Base-by-base conservation (phyloP, 2,888 invertebrate genomes). In the Plebejus argus region DNA sequence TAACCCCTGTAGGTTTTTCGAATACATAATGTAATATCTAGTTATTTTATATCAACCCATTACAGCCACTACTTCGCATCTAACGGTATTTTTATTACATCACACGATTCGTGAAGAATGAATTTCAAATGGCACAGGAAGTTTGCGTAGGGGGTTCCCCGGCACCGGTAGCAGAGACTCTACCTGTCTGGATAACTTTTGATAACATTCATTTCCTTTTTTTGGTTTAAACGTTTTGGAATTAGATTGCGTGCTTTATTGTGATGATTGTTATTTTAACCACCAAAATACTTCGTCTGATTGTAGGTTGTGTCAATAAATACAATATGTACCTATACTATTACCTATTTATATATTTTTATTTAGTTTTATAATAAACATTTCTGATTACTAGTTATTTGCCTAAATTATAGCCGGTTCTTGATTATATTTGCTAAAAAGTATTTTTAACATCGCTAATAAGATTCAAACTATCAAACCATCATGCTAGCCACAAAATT, bases 111-210 rank as follows among this genome's bases (percentile, higher is more conserved):
- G 82, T 93, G 92, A 94, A 92, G 93, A 93, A 93, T 93, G 93
- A 94, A 94, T 93, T 93, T 93, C 92, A 93, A 94, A 94, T 94
- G 91, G 90, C 89, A 89, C 89, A 88, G 91, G 93, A 93, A 92
- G 92, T 92, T 93, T 92, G 87, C 86, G 86, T 86, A 85, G 87
- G 92, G 93, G 92, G 90, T 90, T 91, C 66, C 28, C 66, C 90
- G 87, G 83, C 80, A 76, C 58, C 79, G 79, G 33, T 89, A 90
- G 91, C 80, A 85, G 35, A 76, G 78, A 15, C 45, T 45, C 72
- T 45, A 49, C 49, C 74, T 72, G 77, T 49, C 66, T 45, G 53
- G 61, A 77, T 70, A 70, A 53, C 23, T n/a, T 70, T 76, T 20
- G 18, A 15, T 20, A 35, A 76, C 33, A 15, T 53, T 66, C 6